Percentiles rank a stretch among this genome's conserved stretches.
Conservation (phyloP, 2,888 invertebrate species). For the Ectemnius continuus region DNA sequence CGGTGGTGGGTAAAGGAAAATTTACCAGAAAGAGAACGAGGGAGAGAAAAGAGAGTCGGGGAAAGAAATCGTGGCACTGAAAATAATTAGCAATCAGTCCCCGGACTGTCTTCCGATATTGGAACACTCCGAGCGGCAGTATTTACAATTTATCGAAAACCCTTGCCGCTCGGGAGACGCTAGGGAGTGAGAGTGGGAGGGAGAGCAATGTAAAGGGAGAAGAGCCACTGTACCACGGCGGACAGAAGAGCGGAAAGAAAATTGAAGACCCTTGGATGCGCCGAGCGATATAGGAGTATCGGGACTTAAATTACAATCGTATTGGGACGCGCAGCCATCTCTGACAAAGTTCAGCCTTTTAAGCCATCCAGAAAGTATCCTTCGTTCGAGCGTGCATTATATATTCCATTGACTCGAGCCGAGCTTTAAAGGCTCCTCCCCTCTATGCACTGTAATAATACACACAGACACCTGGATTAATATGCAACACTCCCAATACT, state of each 20-base stretch:
- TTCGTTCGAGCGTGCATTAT: not conserved
- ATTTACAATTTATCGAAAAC: slow-evolving; percentile 60
- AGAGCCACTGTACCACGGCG: too few relatives aligned
- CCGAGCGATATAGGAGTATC: slow-evolving; percentile 34
- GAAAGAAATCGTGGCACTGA: slow-evolving; percentile 42
- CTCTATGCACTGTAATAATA: too few relatives aligned
- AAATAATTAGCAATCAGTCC: slow-evolving; percentile 57
- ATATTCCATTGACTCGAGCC: not conserved
- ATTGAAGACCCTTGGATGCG: slow-evolving; percentile 43
- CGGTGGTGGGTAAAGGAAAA: too few relatives aligned
- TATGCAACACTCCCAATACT: slow-evolving; percentile 1
- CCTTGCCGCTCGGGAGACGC: slow-evolving; percentile 37
- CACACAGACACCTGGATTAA: not conserved
- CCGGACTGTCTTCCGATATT: slow-evolving; percentile 58
- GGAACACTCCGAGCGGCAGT: slow-evolving; percentile 42
- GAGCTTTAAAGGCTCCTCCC: too few relatives aligned
- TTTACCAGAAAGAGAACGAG: too few relatives aligned
- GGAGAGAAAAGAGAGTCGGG: not conserved
- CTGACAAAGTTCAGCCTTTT: slow-evolving; percentile 22
- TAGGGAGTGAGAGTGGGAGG: slow-evolving; percentile 27
- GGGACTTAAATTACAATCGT: slow-evolving; percentile 38
- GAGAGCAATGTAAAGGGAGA: too few relatives aligned
- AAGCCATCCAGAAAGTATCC: not conserved
- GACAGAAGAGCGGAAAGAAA: slow-evolving; percentile 17
- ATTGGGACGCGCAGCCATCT: slow-evolving; percentile 18